Evolutionary conservation across 2,888 invertebrate species (phyloP), one percentile per base, ranked within the genome.

Genomic region (Cecidostiba fungosa): DNA sequence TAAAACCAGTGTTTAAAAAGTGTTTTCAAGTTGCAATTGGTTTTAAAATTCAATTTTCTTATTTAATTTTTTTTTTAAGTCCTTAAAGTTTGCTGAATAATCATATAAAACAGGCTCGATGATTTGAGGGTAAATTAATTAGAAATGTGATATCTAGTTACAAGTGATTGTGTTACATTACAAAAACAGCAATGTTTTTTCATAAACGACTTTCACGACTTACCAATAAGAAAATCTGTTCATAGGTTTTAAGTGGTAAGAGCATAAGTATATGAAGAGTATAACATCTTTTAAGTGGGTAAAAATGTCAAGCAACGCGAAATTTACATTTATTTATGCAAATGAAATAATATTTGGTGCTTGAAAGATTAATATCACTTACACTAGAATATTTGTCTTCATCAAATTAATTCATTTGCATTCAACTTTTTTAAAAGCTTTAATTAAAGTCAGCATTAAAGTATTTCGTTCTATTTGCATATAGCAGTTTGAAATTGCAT

Each of bases 61-160:
- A 74, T 69, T 80, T 78, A 79, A 50, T 82, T 80, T 12, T 16
- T 50, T 54, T 19, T 70, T 70, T 50, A 43, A 26, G 4, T 26
- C 32, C 29, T 59, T 59, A 59, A 74, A 59, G 32, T 50, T 43
- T 23, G 43, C 70, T 62, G 12, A 70, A 70, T 36, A 14, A 83
- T 50, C 54, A 69, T 89, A 82, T 86, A 80, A 89, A 89, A 47
- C 87, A 90, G 88, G 88, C 87, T 89, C 88, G 47, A 66, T 77
- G 26, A 81, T 66, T 82, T 77, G 23, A 54, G 36, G 39, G 6
- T 26, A 79, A 82, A 85, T 87, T 85, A 86, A 86, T 87, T 89
- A 87, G 86, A 85, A 88, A 88, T 87, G 89, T 87, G 87, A 88
- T 88, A 88, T 73, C 85, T 87, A 85, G 73, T 85, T 83, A 77